These are phyloP conservation scores for Atopsyche davidsoni DNA, from an alignment of 1,140 invertebrate species.

Conservation along the genomic window DNA sequence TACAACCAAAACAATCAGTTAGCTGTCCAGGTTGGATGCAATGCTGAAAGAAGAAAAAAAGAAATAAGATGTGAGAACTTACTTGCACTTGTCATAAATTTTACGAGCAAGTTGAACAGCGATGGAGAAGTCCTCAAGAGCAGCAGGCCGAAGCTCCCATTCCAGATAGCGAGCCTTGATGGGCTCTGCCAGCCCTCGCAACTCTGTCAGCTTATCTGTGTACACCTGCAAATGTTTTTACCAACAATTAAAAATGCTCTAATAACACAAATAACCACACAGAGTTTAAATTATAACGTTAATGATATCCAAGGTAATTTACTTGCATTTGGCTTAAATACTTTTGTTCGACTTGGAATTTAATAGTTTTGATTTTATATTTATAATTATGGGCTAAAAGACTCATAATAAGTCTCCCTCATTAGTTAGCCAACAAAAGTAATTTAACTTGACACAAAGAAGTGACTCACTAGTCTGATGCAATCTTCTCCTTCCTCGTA, in stretches of 20 bases:
- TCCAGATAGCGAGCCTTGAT: constrained; percentile 76
- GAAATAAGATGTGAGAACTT: constrained; percentile 27
- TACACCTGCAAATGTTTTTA: constrained; percentile 49
- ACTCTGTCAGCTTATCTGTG: constrained; percentile 50
- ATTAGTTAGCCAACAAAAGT: too few species aligned
- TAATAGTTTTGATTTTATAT: constrained; percentile 53
- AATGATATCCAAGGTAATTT: too few species aligned
- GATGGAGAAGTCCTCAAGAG: constrained; percentile 69
- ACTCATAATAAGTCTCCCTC: too few species aligned
- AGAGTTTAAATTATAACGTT: too few species aligned
- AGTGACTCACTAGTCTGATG: constrained; percentile 62
- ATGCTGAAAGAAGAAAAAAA: background rate
- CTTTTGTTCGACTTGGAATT: too few species aligned
- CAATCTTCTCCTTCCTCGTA: constrained; percentile 92
- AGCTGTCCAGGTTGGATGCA: too few species aligned
- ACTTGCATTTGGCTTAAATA: too few species aligned
- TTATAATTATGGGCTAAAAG: background rate
- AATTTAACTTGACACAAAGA: constrained; percentile 1
- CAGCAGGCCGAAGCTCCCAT: constrained; percentile 65
- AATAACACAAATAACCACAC: too few species aligned
- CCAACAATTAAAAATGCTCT: constrained; percentile 56
- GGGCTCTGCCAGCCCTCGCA: constrained; percentile 72
- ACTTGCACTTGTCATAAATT: constrained; percentile 61
- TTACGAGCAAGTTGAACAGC: constrained; percentile 70
- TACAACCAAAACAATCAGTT: too few species aligned